These are phyloP conservation scores for Drosophila cardini DNA, from an alignment of 1,140 invertebrate genomes.

Conservation along the genomic window DNA sequence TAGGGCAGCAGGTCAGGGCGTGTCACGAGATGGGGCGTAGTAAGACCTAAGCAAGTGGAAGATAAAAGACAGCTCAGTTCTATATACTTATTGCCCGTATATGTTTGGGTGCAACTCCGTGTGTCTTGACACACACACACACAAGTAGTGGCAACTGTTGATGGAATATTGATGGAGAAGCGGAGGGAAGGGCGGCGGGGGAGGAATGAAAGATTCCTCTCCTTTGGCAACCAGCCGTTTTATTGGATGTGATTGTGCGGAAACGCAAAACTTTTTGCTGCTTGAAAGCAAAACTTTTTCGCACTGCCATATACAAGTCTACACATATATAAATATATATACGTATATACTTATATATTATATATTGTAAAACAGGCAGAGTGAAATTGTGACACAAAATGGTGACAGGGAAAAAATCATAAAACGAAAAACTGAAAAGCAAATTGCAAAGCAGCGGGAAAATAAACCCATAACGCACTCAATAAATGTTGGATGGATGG, in stretches of 20 bases:
- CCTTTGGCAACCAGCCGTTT: constrained; percentile 72
- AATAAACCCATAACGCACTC: constrained; percentile 75
- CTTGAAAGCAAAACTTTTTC: constrained; percentile 57
- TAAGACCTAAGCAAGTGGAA: constrained; percentile 73
- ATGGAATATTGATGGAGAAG: constrained; percentile 58
- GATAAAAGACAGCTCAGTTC: constrained; percentile 70
- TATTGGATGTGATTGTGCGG: constrained; percentile 83
- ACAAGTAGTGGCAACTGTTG: constrained; percentile 54
- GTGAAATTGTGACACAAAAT: constrained; percentile 78
- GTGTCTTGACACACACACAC: constrained; percentile 44
- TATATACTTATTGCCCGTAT: constrained; percentile 36
- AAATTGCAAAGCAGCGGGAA: constrained; percentile 39
- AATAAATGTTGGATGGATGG: constrained; percentile 66
- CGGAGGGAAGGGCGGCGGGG: too few species aligned
- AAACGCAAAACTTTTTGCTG: constrained; percentile 73
- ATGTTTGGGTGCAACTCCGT: constrained; percentile 5
- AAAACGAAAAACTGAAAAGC: constrained; percentile 49
- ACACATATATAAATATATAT: constrained; percentile 28
- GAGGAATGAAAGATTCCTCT: not conserved
- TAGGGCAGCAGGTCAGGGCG: not conserved
- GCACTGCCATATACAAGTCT: constrained; percentile 15
- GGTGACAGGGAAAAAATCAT: constrained; percentile 68
- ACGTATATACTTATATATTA: constrained; percentile 9
- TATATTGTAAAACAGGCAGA: constrained; percentile 66
- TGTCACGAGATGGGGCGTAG: not conserved